Percentiles rank a stretch among this genome's conserved stretches.
Evolutionary conservation across 2,797 vertebrate species (phyloP).

Genomic region (Schizothorax lantsangensis): DNA sequence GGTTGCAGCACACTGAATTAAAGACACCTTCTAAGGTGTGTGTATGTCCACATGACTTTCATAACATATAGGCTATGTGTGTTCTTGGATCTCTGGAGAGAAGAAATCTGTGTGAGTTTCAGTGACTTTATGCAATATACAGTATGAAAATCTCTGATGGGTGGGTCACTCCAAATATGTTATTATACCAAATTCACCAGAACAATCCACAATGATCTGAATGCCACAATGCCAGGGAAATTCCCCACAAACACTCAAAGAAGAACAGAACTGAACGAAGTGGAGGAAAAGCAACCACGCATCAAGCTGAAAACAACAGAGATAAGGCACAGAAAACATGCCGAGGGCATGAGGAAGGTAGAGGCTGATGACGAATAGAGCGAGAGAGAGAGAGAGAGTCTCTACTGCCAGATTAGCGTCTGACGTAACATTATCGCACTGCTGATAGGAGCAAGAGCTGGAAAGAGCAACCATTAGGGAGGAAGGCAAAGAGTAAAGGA

Average conservation of each 20-base stretch:
- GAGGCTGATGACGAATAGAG: neutral
- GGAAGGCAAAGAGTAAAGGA: slow-evolving; percentile 44
- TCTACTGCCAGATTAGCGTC: slow-evolving; percentile 76
- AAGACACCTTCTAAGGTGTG: neutral
- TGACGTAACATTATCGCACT: slow-evolving; percentile 81
- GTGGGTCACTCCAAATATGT: slow-evolving; percentile 9
- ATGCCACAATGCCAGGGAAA: neutral
- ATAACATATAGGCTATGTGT: neutral
- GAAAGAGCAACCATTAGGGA: slow-evolving; percentile 49
- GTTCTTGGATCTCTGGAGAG: neutral
- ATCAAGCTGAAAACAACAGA: slow-evolving; percentile 31
- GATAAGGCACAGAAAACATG: slow-evolving; percentile 18
- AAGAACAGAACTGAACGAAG: neutral
- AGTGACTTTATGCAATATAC: slow-evolving; percentile 12
- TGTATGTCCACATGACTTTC: neutral
- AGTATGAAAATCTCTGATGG: neutral
- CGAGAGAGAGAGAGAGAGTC: slow-evolving; percentile 45
- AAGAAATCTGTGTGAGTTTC: neutral
- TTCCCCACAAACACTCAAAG: neutral
- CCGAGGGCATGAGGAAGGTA: neutral
- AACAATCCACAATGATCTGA: neutral
- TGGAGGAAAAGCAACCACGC: neutral
- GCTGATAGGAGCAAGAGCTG: slow-evolving; percentile 74
- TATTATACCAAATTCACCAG: neutral
- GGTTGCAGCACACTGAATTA: neutral